Evolutionary conservation across 2,888 invertebrate species (phyloP), one percentile per base, ranked within the genome.

Genomic region (Drosophila cracens): DNA sequence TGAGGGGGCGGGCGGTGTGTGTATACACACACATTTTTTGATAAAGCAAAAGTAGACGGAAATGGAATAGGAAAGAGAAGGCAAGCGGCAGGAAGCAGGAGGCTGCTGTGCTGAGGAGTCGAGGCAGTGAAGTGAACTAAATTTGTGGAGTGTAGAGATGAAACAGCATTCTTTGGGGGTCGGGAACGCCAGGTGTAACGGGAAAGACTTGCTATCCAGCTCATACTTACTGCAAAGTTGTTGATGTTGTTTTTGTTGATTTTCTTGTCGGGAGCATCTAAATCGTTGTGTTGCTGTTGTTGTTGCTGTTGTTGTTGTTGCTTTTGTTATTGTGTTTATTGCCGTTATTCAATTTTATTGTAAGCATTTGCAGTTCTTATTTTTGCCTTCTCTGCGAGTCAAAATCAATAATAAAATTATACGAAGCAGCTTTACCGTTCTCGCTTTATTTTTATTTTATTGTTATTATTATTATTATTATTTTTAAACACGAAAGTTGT

Each of bases 161-260:
- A 65, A 73, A 79, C 53, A 66, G 74, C 66, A 79, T 70, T 68
- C 65, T 62, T 21, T 63, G 49, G 61, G 64, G 61, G 68, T 56
- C 13, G 68, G 70, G 68, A 62, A 64, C 63, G 48, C 57, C 82
- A 83, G 77, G 80, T 83, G 78, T 71, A 73, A 72, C 71, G 67
- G 68, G 67, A 71, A 70, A 68, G 57, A 67, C 43, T 74, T 52
- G 67, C 67, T 69, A 52, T 51, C 57, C 67, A 64, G 63, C 70
- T 75, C 57, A 75, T 91, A 89, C 91, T 91, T 90, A 91, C 91
- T 88, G 89, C 87, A 87, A 87, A 78, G 70, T 60, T 69, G 65
- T 60, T 40, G 49, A 71, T 66, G 29, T 53, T 71, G 62, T 62
- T 63, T 60, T 57, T 79, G 57, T 57, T 82, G 63, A 51, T 63